Conservation (phyloP, 1,140 invertebrate species). For the Drosophila pseudoananassae region DNA sequence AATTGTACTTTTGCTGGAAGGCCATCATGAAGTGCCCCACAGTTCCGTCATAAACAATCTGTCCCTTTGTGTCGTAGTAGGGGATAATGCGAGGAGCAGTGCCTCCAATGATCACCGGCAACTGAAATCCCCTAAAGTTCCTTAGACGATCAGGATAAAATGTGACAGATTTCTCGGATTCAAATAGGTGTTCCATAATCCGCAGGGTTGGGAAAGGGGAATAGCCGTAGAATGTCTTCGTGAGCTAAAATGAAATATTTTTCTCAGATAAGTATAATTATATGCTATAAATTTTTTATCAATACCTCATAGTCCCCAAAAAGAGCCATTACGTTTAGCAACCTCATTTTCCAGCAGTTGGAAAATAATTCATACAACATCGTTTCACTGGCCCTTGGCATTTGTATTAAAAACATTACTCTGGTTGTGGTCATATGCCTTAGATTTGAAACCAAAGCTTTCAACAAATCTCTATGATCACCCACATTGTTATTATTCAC, state of each 20-base stretch:
- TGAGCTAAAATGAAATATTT: conserved; percentile 20
- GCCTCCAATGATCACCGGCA: conserved; percentile 62
- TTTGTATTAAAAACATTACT: conserved; percentile 57
- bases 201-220: conserved; percentile 58
- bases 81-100: conserved; percentile 59
- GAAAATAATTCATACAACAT: conserved; percentile 46
- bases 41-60: conserved; percentile 50
- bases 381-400: neutral
- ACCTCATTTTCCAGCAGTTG: conserved; percentile 57
- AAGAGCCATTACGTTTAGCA: conserved; percentile 65
- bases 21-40: conserved; percentile 67
- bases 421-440: conserved; percentile 61
- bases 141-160: conserved; percentile 59
- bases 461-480: conserved; percentile 37
- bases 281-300: neutral
- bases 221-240: conserved; percentile 55
- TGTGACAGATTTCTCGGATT: neutral
- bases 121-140: conserved; percentile 47
- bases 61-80: conserved; percentile 44
- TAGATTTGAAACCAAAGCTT: conserved; percentile 50
- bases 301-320: conserved; percentile 55
- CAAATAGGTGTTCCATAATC: conserved; percentile 36
- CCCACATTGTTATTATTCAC: conserved; percentile 23
- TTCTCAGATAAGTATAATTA: neutral
- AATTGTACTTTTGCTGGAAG: conserved; percentile 65